Percentiles rank a stretch among this genome's conserved stretches.
Conservation (phyloP, 1,140 invertebrate genomes). For the Bradynema listronoti region DNA sequence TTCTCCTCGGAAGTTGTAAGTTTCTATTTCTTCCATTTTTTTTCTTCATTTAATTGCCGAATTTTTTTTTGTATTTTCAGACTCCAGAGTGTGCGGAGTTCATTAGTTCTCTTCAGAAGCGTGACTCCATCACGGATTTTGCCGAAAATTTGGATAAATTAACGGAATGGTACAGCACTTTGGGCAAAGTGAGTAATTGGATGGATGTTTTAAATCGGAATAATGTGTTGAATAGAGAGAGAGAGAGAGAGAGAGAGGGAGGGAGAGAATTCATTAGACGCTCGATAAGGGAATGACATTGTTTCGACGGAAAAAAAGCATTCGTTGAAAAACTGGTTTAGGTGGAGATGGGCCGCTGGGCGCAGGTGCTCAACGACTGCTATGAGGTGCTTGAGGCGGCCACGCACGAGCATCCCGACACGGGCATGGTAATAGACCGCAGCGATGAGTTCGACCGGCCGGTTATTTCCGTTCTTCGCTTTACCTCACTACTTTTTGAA, state of each 20-base stretch:
- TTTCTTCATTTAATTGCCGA: neutral
- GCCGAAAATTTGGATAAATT: constrained; percentile 21
- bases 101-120: constrained; percentile 20
- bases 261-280: neutral
- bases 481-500: constrained; percentile 34
- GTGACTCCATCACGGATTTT: constrained; percentile 14
- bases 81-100: constrained; percentile 31
- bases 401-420: constrained; percentile 8
- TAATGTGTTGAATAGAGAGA: neutral
- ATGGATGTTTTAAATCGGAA: neutral
- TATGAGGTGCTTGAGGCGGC: constrained; percentile 25
- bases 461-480: constrained; percentile 30
- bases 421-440: constrained; percentile 24
- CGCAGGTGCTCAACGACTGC: constrained; percentile 36
- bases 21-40: constrained; percentile 12
- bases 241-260: neutral
- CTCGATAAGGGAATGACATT: too few relatives aligned
- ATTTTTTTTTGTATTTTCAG: constrained; percentile 15
- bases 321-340: constrained; percentile 16
- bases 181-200: constrained; percentile 32
- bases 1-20: constrained; percentile 35
- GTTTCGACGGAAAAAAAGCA: too few relatives aligned
- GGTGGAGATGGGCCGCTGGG: constrained; percentile 38
- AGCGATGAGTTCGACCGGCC: constrained; percentile 17
- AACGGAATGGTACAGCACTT: constrained; percentile 37